phyloP scores from a whole-genome alignment of 2,888 invertebrate genomes.

The Unio pictorum region DNA sequence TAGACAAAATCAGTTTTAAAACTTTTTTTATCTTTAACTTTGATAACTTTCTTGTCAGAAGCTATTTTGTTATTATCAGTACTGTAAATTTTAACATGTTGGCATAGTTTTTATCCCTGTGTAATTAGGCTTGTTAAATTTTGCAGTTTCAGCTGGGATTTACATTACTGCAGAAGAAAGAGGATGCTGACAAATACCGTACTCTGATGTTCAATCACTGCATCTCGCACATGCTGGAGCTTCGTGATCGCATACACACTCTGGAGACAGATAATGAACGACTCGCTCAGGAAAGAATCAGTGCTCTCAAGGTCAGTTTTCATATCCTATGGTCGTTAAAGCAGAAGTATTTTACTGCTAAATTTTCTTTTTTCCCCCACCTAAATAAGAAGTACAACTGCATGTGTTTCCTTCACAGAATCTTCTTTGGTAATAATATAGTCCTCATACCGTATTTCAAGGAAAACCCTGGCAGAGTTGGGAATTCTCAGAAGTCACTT shows the following conservation, averaged over 20 bases:
- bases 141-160: slow-evolving; percentile 59
- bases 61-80: too few species aligned
- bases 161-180: slow-evolving; percentile 35
- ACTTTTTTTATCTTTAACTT: too few species aligned
- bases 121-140: not conserved
- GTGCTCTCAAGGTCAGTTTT: slow-evolving; percentile 54
- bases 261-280: slow-evolving; percentile 61
- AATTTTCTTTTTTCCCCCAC: not conserved
- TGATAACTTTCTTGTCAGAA: too few species aligned
- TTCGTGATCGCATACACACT: slow-evolving; percentile 41
- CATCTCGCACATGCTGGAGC: slow-evolving; percentile 36
- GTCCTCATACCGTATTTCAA: too few species aligned
- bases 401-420: too few species aligned
- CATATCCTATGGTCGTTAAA: not conserved
- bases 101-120: not conserved
- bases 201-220: slow-evolving; percentile 50
- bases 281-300: slow-evolving; percentile 57
- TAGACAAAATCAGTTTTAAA: too few species aligned
- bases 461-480: too few species aligned
- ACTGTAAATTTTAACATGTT: too few species aligned
- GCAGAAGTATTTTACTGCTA: not conserved
- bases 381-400: not conserved
- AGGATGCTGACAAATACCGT: slow-evolving; percentile 33
- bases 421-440: too few species aligned
- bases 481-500: too few species aligned